phyloP scores from a whole-genome alignment of 2,113 vertebrate species.

The Mellivora capensis region DNA sequence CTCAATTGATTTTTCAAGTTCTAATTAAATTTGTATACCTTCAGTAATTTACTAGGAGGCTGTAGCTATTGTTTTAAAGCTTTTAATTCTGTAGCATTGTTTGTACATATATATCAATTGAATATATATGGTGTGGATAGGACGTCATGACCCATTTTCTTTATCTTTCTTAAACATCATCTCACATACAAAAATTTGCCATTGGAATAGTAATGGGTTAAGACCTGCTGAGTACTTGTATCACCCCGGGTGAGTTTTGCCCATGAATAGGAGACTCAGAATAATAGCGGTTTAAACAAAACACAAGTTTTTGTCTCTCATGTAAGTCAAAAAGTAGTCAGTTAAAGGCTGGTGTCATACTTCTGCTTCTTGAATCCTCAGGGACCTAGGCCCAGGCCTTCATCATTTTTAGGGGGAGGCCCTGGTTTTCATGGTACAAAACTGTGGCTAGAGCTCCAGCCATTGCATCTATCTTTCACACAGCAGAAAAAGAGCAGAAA shows the following conservation, averaged over 20 bases:
- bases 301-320: not conserved
- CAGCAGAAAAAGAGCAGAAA: not conserved
- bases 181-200: not conserved
- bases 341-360: not conserved
- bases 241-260: not conserved
- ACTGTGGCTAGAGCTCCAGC: not conserved
- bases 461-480: not conserved
- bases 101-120: not conserved
- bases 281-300: not conserved
- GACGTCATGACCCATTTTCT: not conserved
- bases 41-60: not conserved
- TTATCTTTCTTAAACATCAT: not conserved
- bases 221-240: not conserved
- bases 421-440: not conserved
- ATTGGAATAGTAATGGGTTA: not conserved
- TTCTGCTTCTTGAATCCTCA: not conserved
- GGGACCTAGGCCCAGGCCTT: not conserved
- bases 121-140: not conserved
- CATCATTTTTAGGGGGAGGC: not conserved
- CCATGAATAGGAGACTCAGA: not conserved
- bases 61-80: not conserved
- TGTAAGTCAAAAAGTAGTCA: not conserved
- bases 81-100: not conserved
- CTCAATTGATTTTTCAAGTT: not conserved
- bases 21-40: not conserved